Evolutionary conservation across 2,888 invertebrate species (phyloP).

Genomic region (Abscondita cerata): DNA sequence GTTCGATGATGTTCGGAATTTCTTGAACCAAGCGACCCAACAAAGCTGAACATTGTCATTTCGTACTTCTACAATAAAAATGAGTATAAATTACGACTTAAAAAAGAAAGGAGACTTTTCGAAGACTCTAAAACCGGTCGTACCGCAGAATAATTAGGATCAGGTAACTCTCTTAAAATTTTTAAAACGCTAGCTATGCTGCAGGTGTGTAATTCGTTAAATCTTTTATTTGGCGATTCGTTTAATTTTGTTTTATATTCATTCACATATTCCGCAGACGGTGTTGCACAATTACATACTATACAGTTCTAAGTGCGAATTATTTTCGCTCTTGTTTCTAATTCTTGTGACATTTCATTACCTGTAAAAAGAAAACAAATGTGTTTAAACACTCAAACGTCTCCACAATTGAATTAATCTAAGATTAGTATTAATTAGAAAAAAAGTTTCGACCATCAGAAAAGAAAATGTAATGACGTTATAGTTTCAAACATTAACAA

Average conservation of each 20-base stretch:
- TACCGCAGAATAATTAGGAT: slow-evolving; percentile 80
- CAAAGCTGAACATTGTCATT: slow-evolving; percentile 64
- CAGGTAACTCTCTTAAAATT: slow-evolving; percentile 75
- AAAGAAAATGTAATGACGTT: too few relatives aligned
- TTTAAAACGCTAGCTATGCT: slow-evolving; percentile 68
- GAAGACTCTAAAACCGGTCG: slow-evolving; percentile 70
- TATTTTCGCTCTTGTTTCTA: slow-evolving; percentile 66
- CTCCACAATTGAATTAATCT: too few relatives aligned
- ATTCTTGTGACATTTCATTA: slow-evolving; percentile 65
- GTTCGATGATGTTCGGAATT: slow-evolving; percentile 68
- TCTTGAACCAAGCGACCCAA: slow-evolving; percentile 65
- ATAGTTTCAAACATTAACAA: too few relatives aligned
- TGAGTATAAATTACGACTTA: slow-evolving; percentile 1
- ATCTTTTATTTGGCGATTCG: slow-evolving; percentile 58
- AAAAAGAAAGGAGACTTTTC: slow-evolving; percentile 50
- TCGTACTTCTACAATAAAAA: slow-evolving; percentile 53
- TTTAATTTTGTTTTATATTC: slow-evolving; percentile 64
- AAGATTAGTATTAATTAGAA: too few relatives aligned
- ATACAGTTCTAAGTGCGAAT: slow-evolving; percentile 66
- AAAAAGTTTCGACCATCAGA: too few relatives aligned
- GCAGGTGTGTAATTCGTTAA: slow-evolving; percentile 61
- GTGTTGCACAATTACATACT: slow-evolving; percentile 70
- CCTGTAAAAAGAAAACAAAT: slow-evolving; percentile 24
- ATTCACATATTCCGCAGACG: slow-evolving; percentile 66
- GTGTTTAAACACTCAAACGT: too few relatives aligned